These are phyloP conservation scores for Lutraria rhynchaena DNA, from an alignment of 1,140 invertebrate species.

Conservation along the genomic window DNA sequence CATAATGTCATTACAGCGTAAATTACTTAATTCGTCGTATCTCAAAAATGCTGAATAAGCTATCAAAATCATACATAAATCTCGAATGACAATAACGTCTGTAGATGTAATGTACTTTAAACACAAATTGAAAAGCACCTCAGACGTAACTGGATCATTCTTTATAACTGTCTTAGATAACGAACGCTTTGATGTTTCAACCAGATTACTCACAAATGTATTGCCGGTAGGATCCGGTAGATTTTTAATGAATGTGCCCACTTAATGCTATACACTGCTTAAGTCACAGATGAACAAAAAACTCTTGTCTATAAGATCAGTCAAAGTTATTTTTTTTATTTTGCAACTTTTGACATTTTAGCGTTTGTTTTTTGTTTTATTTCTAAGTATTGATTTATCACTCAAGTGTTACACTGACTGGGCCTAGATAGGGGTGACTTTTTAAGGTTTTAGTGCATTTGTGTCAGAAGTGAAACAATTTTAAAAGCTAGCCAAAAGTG, in stretches of 20 bases:
- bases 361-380: no score
- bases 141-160: slow-evolving; percentile 40
- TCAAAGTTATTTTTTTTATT: no score
- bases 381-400: no score
- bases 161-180: background rate
- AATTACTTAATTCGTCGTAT: slow-evolving; percentile 38
- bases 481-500: no score
- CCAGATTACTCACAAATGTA: slow-evolving; percentile 29
- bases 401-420: no score
- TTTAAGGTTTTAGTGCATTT: no score
- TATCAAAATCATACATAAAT: slow-evolving; percentile 51
- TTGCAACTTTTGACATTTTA: no score
- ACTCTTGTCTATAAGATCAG: no score
- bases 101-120: background rate
- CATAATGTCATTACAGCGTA: slow-evolving; percentile 21
- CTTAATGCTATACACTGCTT: slow-evolving; percentile 32
- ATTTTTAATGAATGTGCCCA: slow-evolving; percentile 34
- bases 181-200: slow-evolving; percentile 45
- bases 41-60: slow-evolving; percentile 34
- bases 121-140: background rate
- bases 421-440: no score
- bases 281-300: no score
- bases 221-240: slow-evolving; percentile 32
- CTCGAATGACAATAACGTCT: slow-evolving; percentile 32
- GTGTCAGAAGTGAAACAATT: no score